Evolutionary conservation across 1,140 invertebrate species (phyloP), one percentile per base, ranked within the genome.

Genomic region (Heliconius eleuchia): DNA sequence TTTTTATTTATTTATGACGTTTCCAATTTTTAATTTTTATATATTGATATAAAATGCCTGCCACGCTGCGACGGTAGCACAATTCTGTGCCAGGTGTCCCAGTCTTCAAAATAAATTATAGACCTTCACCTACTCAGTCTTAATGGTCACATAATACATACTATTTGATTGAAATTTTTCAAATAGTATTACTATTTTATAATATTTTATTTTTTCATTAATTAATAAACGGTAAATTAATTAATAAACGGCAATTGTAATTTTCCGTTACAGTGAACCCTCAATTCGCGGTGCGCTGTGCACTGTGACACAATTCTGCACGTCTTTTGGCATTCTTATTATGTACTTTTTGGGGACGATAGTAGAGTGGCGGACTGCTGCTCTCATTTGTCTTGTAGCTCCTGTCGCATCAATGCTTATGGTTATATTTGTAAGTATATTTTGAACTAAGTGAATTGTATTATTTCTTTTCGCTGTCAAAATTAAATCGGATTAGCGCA

Each of bases 231-330:
- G 23, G 1, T 66, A 16, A 27, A 23, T 27, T 23, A 13, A 66
- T 66, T 71, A 34, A 46, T 27, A 72, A 34, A 37, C 1, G 34
- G 5, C 4, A 11, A 72, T 30, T 66, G 0, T 18, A 76, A 37
- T 46, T 37, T 34, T 19, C 27, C 72, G 23, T 88, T 88, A 23
- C 89, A 96, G 96, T 74, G 96, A 97, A 76, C 96, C 97, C 1
- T 95, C 96, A 76, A 87, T 97, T 1, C 95, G 97, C 34, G 97
- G 97, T 3, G 95, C 96, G 66, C 85, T 97, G 9, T 96, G 96
- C 30, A 96, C 96, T 0, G 95, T 96, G 2, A 95, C 96, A 0
- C 95, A 96, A 19, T 95, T 96, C 86, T 95, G 96, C 73, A 95
- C 96, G 1, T 96, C 96, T 19, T 83, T 96, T 5, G 97, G 97